These are phyloP conservation scores for Muscidifurax raptorellus DNA, from an alignment of 1,140 invertebrate genomes.

Conservation along the genomic window DNA sequence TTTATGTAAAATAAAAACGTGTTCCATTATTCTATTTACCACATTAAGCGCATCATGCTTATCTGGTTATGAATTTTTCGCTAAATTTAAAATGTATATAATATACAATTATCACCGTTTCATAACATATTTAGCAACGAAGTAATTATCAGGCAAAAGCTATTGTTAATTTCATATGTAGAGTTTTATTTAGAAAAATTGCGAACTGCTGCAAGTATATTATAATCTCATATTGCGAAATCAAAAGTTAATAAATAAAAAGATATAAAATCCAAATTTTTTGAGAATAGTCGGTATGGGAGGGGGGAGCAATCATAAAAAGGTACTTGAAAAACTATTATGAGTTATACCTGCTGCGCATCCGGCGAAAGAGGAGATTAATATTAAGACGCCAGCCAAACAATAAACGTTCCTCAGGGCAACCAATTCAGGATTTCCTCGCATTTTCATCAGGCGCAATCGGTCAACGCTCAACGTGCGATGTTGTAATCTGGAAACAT, in stretches of 20 bases:
- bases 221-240: too few relatives aligned
- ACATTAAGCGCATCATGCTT: too few relatives aligned
- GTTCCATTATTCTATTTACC: background rate
- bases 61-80: too few relatives aligned
- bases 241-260: background rate
- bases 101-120: too few relatives aligned
- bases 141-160: too few relatives aligned
- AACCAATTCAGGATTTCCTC: constrained; percentile 12
- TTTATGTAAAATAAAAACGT: background rate
- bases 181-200: too few relatives aligned
- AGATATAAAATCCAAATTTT: background rate
- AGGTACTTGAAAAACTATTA: constrained; percentile 21
- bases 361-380: constrained; percentile 26
- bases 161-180: too few relatives aligned
- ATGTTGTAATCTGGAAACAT: constrained; percentile 5
- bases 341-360: constrained; percentile 42
- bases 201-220: too few relatives aligned
- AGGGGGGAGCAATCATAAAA: too few relatives aligned
- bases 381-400: constrained; percentile 13
- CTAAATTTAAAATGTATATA: too few relatives aligned
- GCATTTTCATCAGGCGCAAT: constrained; percentile 14
- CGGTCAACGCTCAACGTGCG: background rate
- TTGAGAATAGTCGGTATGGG: background rate
- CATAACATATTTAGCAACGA: too few relatives aligned
- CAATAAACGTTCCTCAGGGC: constrained; percentile 21